Base-by-base conservation (phyloP, 2,113 vertebrate species). In the Gopherus evgoodei region DNA sequence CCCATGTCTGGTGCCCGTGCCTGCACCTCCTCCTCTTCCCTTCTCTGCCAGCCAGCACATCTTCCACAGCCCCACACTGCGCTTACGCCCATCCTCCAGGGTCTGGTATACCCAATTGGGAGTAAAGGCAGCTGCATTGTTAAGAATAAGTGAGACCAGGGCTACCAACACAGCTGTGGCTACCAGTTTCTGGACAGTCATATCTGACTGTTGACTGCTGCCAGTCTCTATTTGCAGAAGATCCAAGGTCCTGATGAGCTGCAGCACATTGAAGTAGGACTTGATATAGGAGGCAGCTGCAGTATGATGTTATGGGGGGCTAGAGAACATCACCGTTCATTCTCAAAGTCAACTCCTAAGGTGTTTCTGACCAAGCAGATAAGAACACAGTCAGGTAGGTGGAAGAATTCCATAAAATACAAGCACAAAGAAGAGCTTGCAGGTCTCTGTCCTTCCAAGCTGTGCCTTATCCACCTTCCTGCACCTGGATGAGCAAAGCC, bases 271-370 rank as follows among this genome's bases (percentile, higher is more conserved):
- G 94, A 92, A 93, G 54, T 57, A 44, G 92, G 93, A 54, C 94
- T 86, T 27, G 81, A 65, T 87, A 11, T 42, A 42, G 59, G 80
- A 82, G 90, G 91, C 21, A 1, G 90, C 86, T 76, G 78, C 1
- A 27, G 89, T 76, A 93, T 59, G 95, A 53, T 89, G 97, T 98
- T 95, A 98, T 6, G 14, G 84, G 93, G 52, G 95, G 98, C 99
- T 99, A 99, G 99, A 99, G 99, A 95, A 99, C 99, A 99, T 99
- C 99, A 97, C 99, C 99, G 95, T 98, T 99, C 99, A 99, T 99
- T 98, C 98, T 99, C 97, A 96, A 98, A 97, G 96, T 94, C 88
- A 65, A 80, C 44, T 90, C 95, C 95, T 88, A 84, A 81, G 65
- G 82, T 83, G 88, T 57, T 96, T 91, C 96, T 72, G 65, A 84